Conservation (phyloP, 1,140 invertebrate species). For the Caenorhabditis tropicalis region DNA sequence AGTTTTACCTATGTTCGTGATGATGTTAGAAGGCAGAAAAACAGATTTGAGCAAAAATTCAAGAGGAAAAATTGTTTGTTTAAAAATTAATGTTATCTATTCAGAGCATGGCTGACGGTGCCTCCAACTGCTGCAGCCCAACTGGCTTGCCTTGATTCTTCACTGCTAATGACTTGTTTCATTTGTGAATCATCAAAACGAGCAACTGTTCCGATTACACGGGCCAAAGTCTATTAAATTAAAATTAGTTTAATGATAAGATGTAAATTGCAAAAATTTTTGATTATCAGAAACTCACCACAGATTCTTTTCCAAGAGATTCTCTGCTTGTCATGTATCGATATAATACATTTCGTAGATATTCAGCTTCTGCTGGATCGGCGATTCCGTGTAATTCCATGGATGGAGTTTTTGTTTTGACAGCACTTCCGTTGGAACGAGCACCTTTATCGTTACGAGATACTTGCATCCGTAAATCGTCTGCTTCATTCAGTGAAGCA, state of each 20-base stretch:
- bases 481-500: conserved; percentile 38
- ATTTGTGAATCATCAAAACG: conserved; percentile 56
- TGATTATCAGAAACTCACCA: conserved; percentile 52
- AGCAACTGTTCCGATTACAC: conserved; percentile 59
- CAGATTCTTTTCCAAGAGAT: conserved; percentile 56
- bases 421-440: neutral
- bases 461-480: conserved; percentile 31
- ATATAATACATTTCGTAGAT: conserved; percentile 59
- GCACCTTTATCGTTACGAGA: neutral
- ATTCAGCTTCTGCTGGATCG: conserved; percentile 45
- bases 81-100: neutral
- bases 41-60: neutral
- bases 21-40: neutral
- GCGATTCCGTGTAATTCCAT: conserved; percentile 42
- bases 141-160: conserved; percentile 46
- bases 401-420: neutral
- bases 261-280: neutral
- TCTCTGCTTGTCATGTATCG: conserved; percentile 58
- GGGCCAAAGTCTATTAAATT: conserved; percentile 54
- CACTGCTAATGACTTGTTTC: conserved; percentile 51
- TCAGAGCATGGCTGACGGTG: conserved; percentile 34
- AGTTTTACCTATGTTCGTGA: neutral
- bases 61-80: neutral
- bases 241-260: neutral
- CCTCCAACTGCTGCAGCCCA: conserved; percentile 47